A percentile compares a stretch with the other conserved stretches of the same genome.
Conservation (phyloP, 2,113 vertebrate species). For the Rhinolophus sinicus region DNA sequence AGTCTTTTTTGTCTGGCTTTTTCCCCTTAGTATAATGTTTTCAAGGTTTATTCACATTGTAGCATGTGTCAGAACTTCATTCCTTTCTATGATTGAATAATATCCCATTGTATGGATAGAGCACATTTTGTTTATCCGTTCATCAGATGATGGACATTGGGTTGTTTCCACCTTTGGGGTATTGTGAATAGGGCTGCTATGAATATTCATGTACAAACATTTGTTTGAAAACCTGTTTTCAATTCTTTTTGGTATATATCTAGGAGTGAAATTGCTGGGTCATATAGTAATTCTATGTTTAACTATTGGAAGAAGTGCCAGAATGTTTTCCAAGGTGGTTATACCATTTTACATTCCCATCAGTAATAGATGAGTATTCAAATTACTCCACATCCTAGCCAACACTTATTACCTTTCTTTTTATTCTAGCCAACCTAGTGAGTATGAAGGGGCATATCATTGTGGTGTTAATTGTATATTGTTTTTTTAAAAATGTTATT, state of each 20-base stretch:
- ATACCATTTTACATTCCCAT: neutral
- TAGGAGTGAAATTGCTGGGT: neutral
- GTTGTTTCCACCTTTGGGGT: neutral
- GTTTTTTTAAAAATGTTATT: neutral
- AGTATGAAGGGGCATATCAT: neutral
- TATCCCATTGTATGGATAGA: neutral
- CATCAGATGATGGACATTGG: neutral
- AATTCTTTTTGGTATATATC: neutral
- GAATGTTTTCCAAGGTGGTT: neutral
- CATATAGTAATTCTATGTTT: neutral
- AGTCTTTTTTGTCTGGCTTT: neutral
- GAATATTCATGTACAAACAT: neutral
- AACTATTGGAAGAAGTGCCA: neutral
- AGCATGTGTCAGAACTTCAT: neutral
- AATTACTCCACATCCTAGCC: neutral
- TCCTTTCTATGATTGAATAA: neutral
- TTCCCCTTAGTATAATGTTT: neutral
- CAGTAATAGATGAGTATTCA: neutral
- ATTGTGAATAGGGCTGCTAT: neutral
- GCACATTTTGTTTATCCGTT: neutral
- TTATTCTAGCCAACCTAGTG: neutral
- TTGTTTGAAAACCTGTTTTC: neutral
- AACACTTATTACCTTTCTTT: neutral
- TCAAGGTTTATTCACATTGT: neutral
- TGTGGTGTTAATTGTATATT: neutral